A percentile compares a stretch with the other conserved stretches of the same genome.
Conservation (phyloP, 2,797 vertebrate species). For the Neosilurus hyrtlii region DNA sequence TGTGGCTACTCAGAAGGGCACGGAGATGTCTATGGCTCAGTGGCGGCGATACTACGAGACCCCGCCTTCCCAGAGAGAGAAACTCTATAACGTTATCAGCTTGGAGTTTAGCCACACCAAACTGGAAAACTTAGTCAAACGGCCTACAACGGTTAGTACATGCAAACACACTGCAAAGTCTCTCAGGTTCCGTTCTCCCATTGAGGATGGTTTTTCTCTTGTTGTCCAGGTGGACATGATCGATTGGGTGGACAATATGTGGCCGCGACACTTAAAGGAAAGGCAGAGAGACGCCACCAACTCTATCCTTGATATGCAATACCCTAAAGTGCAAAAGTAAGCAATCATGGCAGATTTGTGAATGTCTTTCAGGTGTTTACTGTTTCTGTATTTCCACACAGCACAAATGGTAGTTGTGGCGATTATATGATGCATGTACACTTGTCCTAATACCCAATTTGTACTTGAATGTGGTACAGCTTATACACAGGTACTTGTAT, state of each 20-base stretch:
- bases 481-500: no score
- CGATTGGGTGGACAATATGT: constrained; percentile 99
- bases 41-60: constrained; percentile 97
- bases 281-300: constrained; percentile 95
- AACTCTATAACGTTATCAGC: constrained; percentile 96
- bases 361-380: neutral
- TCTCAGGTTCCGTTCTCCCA: neutral
- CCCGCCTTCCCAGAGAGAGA: constrained; percentile 85
- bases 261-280: constrained; percentile 96
- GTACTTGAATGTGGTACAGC: no score
- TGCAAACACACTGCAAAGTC: neutral
- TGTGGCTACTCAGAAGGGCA: constrained; percentile 93
- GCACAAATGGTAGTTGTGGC: neutral
- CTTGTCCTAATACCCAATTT: neutral
- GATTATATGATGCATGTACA: neutral
- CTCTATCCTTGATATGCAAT: constrained; percentile 94
- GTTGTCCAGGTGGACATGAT: constrained; percentile 87
- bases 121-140: constrained; percentile 88
- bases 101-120: constrained; percentile 98
- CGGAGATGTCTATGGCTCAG: constrained; percentile 98
- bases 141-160: constrained; percentile 81
- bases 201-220: neutral
- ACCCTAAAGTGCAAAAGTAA: constrained; percentile 98
- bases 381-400: neutral
- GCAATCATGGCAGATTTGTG: constrained; percentile 38